Evolutionary conservation across 2,113 vertebrate genomes (phyloP), one percentile per base, ranked within the genome.

Genomic region (Ancistrus triradiatus): DNA sequence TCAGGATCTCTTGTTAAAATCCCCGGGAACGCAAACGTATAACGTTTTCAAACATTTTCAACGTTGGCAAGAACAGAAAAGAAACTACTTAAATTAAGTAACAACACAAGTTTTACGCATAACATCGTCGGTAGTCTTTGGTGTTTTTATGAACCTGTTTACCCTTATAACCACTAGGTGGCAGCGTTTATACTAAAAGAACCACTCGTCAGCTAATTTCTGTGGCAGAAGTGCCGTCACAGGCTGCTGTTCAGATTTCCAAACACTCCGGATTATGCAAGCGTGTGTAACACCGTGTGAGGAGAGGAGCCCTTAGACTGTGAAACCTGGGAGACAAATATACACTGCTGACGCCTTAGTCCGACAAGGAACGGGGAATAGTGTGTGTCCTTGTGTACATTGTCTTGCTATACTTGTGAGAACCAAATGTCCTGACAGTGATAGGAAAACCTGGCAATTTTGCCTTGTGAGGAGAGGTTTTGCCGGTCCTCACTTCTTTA

Each of bases 181-280:
- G 74, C 83, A 86, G 80, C 79, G 70, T 75, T 69, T 55, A 59
- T 47, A 17, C 40, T 48, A 31, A 14, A 31, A 46, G 18, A 40
- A 18, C 3, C 38, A 8, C 4, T 19, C 2, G 7, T 44, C 24
- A 28, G 27, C 10, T 22, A 14, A 1, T 10, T 3, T 8, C 4
- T 13, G 35, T 2, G 40, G 31, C 53, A 28, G 22, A 14, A 37
- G 44, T 42, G 35, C 9, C 1, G 2, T n/a, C 31, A 15, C 6
- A 51, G 24, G 11, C 27, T 27, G 22, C 15, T 57, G 46, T 49
- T 7, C 31, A 14, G 18, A 15, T 58, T 66, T 40, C 52, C 49
- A 25, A 47, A 24, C 21, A 28, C 50, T 44, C 17, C 63, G 75
- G 74, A 80, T 85, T 84, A 78, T 50, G 81, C 78, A 86, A 84